Base-by-base conservation (phyloP, 2,888 invertebrate species). In the Hetaerina titia region DNA sequence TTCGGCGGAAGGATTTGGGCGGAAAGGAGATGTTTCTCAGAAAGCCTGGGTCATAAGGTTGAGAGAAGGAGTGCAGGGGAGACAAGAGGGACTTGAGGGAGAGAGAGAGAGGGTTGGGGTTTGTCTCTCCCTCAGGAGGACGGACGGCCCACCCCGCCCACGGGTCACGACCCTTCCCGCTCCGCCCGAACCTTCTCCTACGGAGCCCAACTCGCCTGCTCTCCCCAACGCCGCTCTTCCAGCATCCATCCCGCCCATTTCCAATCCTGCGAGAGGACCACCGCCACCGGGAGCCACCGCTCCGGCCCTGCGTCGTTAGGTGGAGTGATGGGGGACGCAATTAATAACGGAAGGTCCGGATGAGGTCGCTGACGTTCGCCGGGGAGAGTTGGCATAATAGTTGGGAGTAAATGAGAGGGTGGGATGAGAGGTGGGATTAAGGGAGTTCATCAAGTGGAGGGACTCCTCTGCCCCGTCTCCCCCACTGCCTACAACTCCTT, bases 331-430 rank as follows among this genome's bases (percentile, higher is more conserved):
- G 45, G 92, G 69, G 69, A 92, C 92, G 92, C 57, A 92, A 92
- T 92, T 92, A 92, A 92, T 92, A 92, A 92, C 92, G 92, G 92
- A 92, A 92, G 90, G 90, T 90, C 90, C 92, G 92, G 92, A 92
- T 92, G 92, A 92, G 92, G 92, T 92, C 92, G 92, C 74, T 74
- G 92, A 64, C 69, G 64, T 57, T 92, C 45, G 90, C 90, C 22
- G 45, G 45, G 69, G 92, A 74, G 74, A 69, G 92, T n/a, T 64
- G 22, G 92, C 69, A 74, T 92, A 92, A 69, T 74, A 92, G 92
- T 56, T 58, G n/a, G 57, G 56, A n/a, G 89, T 22, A 45, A 22
- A 56, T 56, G 57, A 57, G 56, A 31, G 57, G 81, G 31, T 31
- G n/a, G 60, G 90, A 90, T 90, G 90, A 90, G 90, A 57, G 64